Evolutionary conservation across 2,888 invertebrate genomes (phyloP).

Genomic region (Hemaris fuciformis): DNA sequence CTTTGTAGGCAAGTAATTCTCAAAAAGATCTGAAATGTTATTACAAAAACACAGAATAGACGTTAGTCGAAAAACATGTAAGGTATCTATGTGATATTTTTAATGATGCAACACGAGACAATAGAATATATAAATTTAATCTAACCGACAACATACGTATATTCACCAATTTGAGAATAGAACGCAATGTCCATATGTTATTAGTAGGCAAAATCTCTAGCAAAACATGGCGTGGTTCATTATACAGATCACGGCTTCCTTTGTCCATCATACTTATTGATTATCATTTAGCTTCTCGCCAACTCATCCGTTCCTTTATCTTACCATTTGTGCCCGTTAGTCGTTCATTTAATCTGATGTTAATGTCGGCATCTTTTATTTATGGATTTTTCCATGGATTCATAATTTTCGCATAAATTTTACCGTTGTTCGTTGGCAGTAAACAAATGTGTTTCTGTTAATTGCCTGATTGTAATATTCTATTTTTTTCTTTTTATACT

Average conservation of each 20-base stretch:
- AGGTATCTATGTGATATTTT: too few species aligned
- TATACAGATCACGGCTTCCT: not conserved
- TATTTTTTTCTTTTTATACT: not conserved
- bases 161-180: not conserved
- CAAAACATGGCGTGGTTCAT: not conserved
- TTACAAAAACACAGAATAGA: too few species aligned
- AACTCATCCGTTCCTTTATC: conserved; percentile 4
- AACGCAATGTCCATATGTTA: not conserved
- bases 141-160: too few species aligned
- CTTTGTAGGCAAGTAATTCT: too few species aligned
- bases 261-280: not conserved
- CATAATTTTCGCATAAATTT: not conserved
- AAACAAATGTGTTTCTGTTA: not conserved
- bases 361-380: not conserved
- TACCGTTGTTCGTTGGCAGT: not conserved
- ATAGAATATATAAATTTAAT: too few species aligned
- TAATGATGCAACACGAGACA: too few species aligned
- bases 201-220: not conserved
- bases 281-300: conserved; percentile 10
- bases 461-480: not conserved
- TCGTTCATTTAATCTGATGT: conserved; percentile 1
- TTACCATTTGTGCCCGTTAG: conserved; percentile 1
- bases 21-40: too few species aligned
- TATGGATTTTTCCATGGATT: not conserved
- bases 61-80: too few species aligned